These are phyloP conservation scores for Anguilla marmorata DNA, from an alignment of 2,797 vertebrate genomes.

Conservation along the genomic window DNA sequence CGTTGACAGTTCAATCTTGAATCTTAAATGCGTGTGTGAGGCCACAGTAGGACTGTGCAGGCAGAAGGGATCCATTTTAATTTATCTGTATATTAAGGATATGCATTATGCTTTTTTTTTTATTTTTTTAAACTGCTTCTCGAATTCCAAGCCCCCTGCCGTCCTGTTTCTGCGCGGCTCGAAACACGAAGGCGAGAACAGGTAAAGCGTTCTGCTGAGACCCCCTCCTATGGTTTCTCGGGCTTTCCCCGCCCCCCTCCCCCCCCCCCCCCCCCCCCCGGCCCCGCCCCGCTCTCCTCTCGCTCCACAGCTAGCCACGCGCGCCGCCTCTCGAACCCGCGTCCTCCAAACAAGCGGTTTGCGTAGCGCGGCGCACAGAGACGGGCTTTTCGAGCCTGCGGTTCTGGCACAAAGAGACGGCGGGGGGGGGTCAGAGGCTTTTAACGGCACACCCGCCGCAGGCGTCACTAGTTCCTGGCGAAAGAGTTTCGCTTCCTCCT, in stretches of 20 bases:
- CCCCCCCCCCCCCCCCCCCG: background rate
- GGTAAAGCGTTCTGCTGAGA: background rate
- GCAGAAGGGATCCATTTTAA: background rate
- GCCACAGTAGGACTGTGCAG: background rate
- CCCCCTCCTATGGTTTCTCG: background rate
- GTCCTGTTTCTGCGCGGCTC: background rate
- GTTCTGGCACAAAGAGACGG: conserved; percentile 37
- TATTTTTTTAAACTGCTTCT: background rate
- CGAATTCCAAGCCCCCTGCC: background rate
- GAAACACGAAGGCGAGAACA: background rate
- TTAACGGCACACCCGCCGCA: conserved; percentile 16
- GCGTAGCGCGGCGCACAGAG: conserved; percentile 27
- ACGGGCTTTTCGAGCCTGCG: conserved; percentile 31
- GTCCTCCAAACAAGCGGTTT: conserved; percentile 29
- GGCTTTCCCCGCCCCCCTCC: background rate
- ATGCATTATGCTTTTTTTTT: background rate
- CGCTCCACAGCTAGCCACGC: background rate
- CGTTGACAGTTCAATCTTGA: too few relatives aligned
- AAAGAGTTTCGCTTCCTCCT: conserved; percentile 29
- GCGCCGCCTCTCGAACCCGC: conserved; percentile 28
- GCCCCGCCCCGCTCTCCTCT: background rate
- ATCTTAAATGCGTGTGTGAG: background rate
- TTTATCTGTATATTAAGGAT: background rate
- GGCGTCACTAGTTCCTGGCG: conserved; percentile 16
- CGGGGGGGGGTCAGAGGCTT: conserved; percentile 24